These are phyloP conservation scores for Cecidostiba fungosa DNA, from an alignment of 2,888 invertebrate genomes.

Conservation along the genomic window DNA sequence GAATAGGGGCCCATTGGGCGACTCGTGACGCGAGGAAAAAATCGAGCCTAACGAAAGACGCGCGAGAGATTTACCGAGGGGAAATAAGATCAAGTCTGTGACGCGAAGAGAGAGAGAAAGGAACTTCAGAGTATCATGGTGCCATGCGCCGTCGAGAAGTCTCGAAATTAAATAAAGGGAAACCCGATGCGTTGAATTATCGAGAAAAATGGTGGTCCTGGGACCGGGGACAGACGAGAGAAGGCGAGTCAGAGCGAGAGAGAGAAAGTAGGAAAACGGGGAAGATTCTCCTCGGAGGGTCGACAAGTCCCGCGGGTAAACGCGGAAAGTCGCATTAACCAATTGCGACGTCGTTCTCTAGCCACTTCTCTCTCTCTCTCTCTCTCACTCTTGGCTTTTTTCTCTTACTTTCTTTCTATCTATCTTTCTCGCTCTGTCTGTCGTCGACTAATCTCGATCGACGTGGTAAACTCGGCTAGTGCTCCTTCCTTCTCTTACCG, in stretches of 20 bases:
- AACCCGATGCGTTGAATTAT: slow-evolving; percentile 65
- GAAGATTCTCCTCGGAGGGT: slow-evolving; percentile 48
- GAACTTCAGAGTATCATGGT: slow-evolving; percentile 27
- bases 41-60: slow-evolving; percentile 41
- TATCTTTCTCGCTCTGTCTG: slow-evolving; percentile 3
- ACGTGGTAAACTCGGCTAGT: slow-evolving; percentile 42
- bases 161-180: slow-evolving; percentile 64
- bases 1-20: not conserved
- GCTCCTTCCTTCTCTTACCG: not conserved
- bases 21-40: slow-evolving; percentile 14
- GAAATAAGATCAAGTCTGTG: slow-evolving; percentile 46
- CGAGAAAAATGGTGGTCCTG: slow-evolving; percentile 62
- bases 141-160: slow-evolving; percentile 45
- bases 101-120: not conserved
- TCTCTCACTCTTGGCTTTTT: slow-evolving; percentile 2
- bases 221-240: slow-evolving; percentile 24
- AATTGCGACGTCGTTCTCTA: slow-evolving; percentile 55
- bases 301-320: slow-evolving; percentile 56
- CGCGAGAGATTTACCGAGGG: slow-evolving; percentile 49
- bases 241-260: slow-evolving; percentile 14
- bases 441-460: slow-evolving; percentile 61
- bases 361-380: slow-evolving; percentile 34
- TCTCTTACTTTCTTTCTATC: not conserved
- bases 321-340: slow-evolving; percentile 61
- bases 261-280: slow-evolving; percentile 8